Evolutionary conservation across 2,113 vertebrate genomes (phyloP).

Genomic region (Leptosomus discolor): DNA sequence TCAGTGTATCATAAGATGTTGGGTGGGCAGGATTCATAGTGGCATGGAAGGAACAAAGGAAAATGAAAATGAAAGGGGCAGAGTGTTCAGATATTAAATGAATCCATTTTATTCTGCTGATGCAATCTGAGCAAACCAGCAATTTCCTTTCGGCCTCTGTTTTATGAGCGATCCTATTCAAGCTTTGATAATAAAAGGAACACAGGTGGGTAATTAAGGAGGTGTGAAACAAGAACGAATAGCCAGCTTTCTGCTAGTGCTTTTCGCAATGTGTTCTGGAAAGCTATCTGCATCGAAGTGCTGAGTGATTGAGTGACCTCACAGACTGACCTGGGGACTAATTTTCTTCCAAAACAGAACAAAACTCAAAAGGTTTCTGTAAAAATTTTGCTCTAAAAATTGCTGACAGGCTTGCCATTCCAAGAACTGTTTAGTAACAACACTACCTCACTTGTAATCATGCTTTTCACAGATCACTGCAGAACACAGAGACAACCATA

Average conservation of each 20-base stretch:
- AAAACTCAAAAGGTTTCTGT: slow-evolving; percentile 15
- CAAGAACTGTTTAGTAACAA: neutral
- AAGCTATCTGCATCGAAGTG: slow-evolving; percentile 32
- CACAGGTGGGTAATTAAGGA: slow-evolving; percentile 80
- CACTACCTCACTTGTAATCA: neutral
- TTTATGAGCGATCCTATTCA: slow-evolving; percentile 68
- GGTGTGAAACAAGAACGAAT: slow-evolving; percentile 71
- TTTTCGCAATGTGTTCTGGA: neutral
- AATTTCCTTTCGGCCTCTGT: slow-evolving; percentile 77
- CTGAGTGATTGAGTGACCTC: slow-evolving; percentile 61
- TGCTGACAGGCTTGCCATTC: neutral
- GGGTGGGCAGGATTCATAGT: neutral
- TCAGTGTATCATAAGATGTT: neutral
- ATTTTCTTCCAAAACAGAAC: slow-evolving; percentile 28
- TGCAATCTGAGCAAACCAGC: slow-evolving; percentile 72
- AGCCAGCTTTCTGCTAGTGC: slow-evolving; percentile 64
- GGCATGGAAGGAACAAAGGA: slow-evolving; percentile 1
- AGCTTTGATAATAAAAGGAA: slow-evolving; percentile 74
- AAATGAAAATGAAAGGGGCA: slow-evolving; percentile 20
- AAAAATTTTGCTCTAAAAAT: neutral
- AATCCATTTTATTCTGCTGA: slow-evolving; percentile 68
- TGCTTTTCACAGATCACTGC: neutral
- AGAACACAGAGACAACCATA: neutral
- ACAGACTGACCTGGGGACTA: slow-evolving; percentile 42
- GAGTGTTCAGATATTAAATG: slow-evolving; percentile 65